phyloP scores from a whole-genome alignment of 2,797 vertebrate species.

The Emys orbicularis region DNA sequence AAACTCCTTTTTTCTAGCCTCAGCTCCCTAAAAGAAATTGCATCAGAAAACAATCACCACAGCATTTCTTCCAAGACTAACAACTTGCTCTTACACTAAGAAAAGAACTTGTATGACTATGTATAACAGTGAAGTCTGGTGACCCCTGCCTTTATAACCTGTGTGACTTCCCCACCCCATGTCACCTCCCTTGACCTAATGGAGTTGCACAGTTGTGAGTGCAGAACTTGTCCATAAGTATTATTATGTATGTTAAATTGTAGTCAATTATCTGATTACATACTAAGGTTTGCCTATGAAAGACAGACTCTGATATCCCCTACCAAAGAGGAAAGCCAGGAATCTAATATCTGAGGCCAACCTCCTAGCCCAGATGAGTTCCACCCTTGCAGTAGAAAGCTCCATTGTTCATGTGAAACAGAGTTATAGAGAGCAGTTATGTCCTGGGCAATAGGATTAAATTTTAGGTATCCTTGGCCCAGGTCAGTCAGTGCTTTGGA shows the following conservation, averaged over 20 bases:
- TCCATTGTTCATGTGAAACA: background rate
- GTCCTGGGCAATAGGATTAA: background rate
- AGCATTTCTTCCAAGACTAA: background rate
- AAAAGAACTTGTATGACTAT: background rate
- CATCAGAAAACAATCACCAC: background rate
- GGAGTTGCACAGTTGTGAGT: background rate
- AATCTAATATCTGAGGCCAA: background rate
- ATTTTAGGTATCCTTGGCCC: background rate
- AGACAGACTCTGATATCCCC: background rate
- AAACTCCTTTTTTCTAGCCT: background rate
- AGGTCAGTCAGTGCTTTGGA: background rate
- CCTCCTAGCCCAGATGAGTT: background rate
- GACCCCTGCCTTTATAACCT: rapidly evolving
- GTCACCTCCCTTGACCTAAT: background rate
- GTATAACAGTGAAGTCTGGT: background rate
- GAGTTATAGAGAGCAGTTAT: background rate
- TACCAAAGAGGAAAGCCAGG: background rate
- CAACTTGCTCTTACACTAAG: background rate
- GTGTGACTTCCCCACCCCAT: too few relatives aligned
- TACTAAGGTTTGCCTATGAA: background rate
- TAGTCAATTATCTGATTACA: background rate
- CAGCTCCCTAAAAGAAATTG: background rate
- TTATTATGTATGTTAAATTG: background rate
- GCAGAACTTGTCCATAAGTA: background rate
- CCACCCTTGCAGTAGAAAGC: background rate